A percentile compares a stretch with the other conserved stretches of the same genome.
Conservation (phyloP, 2,113 vertebrate species). For the Tychaedon coryphoeus region DNA sequence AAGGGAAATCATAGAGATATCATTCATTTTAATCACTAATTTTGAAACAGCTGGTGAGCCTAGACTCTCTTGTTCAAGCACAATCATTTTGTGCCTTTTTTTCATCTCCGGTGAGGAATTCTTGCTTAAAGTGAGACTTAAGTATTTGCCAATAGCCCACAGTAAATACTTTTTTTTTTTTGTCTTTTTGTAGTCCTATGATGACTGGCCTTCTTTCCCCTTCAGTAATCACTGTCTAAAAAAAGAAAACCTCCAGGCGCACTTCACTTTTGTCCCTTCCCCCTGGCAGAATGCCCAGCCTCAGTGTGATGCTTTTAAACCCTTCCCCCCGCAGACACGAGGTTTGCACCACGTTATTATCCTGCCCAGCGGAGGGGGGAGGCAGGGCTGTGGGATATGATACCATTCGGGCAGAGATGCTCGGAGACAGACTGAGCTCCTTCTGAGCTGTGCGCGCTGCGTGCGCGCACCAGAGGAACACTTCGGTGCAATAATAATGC, state of each 20-base stretch:
- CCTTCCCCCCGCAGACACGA: slow-evolving; percentile 29
- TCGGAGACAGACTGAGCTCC: not conserved
- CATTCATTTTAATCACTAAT: slow-evolving; percentile 4
- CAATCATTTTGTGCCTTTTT: not conserved
- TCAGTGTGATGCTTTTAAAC: slow-evolving; percentile 65
- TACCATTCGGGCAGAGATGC: not conserved
- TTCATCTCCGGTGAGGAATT: slow-evolving; percentile 6
- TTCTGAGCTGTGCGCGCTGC: accelerated
- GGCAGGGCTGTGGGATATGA: not conserved
- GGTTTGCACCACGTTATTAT: slow-evolving; percentile 30
- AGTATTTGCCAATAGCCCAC: slow-evolving; percentile 40
- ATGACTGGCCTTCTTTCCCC: slow-evolving; percentile 51
- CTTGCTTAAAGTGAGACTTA: slow-evolving; percentile 41
- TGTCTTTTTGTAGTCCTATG: slow-evolving; percentile 17
- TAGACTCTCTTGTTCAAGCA: not conserved
- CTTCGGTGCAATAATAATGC: accelerated
- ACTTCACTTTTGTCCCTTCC: slow-evolving; percentile 65
- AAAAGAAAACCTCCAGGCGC: slow-evolving; percentile 64
- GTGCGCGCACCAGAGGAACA: not conserved
- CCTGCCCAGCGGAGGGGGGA: not conserved
- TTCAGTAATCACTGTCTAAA: slow-evolving; percentile 60
- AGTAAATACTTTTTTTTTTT: slow-evolving; percentile 45
- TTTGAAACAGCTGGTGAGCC: slow-evolving; percentile 20
- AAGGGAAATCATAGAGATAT: not conserved
- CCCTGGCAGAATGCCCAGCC: slow-evolving; percentile 61